Conservation (phyloP, 2,797 vertebrate species). For the Garrulus glandarius region DNA sequence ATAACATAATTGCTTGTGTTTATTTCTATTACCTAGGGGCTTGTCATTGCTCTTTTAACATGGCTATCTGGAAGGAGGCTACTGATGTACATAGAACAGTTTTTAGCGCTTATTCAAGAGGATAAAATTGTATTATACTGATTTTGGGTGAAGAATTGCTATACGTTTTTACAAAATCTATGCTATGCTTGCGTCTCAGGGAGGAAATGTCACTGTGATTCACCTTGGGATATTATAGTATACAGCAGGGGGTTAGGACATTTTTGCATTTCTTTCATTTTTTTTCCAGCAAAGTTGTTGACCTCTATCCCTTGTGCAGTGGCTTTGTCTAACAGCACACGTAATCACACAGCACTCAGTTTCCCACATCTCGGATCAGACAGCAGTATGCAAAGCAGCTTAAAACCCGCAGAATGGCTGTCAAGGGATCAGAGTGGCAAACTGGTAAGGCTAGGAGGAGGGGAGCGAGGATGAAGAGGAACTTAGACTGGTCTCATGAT, state of each 20-base stretch:
- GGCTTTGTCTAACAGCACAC: not conserved
- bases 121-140: not conserved
- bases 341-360: not conserved
- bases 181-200: not conserved
- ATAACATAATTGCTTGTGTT: conserved; percentile 75
- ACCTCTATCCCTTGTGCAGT: not conserved
- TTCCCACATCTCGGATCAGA: not conserved
- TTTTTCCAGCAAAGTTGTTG: not conserved
- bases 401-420: not conserved
- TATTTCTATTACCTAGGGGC: conserved; percentile 55
- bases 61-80: not conserved
- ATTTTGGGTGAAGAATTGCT: not conserved
- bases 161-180: not conserved
- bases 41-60: not conserved
- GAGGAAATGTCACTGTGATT: not conserved
- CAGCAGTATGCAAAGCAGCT: not conserved
- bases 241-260: not conserved
- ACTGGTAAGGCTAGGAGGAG: not conserved
- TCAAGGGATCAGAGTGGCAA: not conserved
- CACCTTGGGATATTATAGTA: not conserved
- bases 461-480: not conserved
- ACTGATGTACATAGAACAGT: not conserved
- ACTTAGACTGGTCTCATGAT: not conserved
- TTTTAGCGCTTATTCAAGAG: not conserved
- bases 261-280: not conserved